Evolutionary conservation across 2,797 vertebrate species (phyloP).

Genomic region (Stomatorhinus walkeri): DNA sequence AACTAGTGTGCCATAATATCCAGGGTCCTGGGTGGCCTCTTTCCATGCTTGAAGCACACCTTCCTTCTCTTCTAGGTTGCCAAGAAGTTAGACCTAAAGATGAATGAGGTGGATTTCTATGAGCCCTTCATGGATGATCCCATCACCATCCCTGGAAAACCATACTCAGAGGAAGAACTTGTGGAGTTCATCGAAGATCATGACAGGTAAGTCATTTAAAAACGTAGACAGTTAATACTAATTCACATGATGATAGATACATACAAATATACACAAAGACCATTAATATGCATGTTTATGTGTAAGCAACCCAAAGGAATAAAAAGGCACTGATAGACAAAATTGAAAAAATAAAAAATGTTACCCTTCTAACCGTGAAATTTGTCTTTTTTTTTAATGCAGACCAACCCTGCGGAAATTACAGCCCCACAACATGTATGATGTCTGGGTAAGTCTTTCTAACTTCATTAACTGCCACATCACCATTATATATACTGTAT

Average conservation of each 20-base stretch:
- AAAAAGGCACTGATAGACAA: not conserved
- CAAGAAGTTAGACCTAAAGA: slow-evolving; percentile 70
- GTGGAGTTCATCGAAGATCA: slow-evolving; percentile 75
- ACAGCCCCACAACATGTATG: slow-evolving; percentile 80
- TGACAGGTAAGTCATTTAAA: slow-evolving; percentile 57
- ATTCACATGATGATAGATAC: not conserved
- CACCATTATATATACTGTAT: not conserved
- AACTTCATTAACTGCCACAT: not conserved
- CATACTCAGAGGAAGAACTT: slow-evolving; percentile 76
- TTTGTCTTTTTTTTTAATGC: slow-evolving; percentile 22
- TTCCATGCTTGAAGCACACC: not conserved
- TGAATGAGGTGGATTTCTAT: slow-evolving; percentile 85
- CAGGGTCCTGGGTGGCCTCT: not conserved
- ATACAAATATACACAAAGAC: not conserved
- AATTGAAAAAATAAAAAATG: not conserved
- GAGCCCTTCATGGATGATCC: slow-evolving; percentile 81
- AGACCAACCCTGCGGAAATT: slow-evolving; percentile 83
- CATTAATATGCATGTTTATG: not conserved
- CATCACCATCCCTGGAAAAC: slow-evolving; percentile 75
- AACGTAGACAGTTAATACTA: not conserved
- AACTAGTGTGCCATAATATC: not conserved
- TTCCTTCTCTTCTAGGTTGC: slow-evolving; percentile 57
- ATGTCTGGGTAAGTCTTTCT: slow-evolving; percentile 61
- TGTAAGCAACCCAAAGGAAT: not conserved
- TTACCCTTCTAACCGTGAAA: not conserved